A percentile compares a stretch with the other conserved stretches of the same genome.
Evolutionary conservation across 2,113 vertebrate genomes (phyloP).

Genomic region (Copsychus sechellarum): DNA sequence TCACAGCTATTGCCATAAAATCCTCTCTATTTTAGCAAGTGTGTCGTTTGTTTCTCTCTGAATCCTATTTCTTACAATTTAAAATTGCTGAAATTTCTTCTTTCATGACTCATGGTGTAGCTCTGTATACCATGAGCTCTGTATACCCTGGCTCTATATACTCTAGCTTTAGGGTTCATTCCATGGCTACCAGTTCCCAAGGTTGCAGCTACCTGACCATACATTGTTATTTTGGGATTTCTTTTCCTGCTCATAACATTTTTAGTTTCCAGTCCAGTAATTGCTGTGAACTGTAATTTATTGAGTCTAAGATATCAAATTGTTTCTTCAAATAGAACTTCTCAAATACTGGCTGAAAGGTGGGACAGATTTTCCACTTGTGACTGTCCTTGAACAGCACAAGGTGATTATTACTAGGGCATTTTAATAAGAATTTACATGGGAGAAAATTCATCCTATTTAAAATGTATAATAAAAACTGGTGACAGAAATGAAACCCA

Average conservation of each 20-base stretch:
- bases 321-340: not conserved
- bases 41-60: not conserved
- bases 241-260: not conserved
- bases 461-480: not conserved
- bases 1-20: not conserved
- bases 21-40: not conserved
- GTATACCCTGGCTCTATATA: not conserved
- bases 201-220: not conserved
- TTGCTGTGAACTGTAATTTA: not conserved
- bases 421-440: not conserved
- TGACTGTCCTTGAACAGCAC: not conserved
- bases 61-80: not conserved
- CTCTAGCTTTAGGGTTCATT: not conserved
- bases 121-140: not conserved
- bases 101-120: not conserved
- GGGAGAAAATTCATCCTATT: not conserved
- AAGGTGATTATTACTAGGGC: not conserved
- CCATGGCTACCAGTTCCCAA: not conserved
- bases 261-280: not conserved
- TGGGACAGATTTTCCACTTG: not conserved
- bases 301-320: not conserved
- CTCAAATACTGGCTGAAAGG: not conserved
- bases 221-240: not conserved
- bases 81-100: not conserved
- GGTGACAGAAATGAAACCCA: constrained; percentile 10